phyloP scores from a whole-genome alignment of 2,113 vertebrate species.

The Vulpes lagopus region DNA sequence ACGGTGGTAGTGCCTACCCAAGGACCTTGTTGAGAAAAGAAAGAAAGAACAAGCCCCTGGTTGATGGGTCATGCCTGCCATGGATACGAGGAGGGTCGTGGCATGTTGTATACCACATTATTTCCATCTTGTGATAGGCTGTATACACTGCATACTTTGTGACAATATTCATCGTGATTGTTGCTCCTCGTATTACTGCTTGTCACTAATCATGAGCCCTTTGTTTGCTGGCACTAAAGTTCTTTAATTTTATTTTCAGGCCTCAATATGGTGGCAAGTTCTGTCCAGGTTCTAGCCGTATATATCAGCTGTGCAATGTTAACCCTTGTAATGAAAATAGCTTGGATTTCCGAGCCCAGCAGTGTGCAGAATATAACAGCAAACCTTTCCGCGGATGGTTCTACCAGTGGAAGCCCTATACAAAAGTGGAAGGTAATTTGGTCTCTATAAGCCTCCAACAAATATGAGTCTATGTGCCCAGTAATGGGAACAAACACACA shows the following conservation, averaged over 20 bases:
- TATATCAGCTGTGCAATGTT: conserved; percentile 94
- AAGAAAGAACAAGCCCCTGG: neutral
- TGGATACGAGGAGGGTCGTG: neutral
- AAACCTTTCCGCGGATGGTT: conserved; percentile 99
- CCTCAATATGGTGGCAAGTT: conserved; percentile 96
- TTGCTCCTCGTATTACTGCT: neutral
- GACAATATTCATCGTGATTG: neutral
- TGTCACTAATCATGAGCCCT: neutral
- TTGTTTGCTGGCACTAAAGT: neutral
- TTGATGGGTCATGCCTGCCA: neutral
- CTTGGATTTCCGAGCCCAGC: conserved; percentile 95
- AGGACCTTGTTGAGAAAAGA: neutral
- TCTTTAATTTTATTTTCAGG: conserved; percentile 83
- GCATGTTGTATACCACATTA: fast-evolving
- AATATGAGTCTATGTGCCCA: neutral
- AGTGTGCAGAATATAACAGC: conserved; percentile 98
- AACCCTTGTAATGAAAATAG: conserved; percentile 88
- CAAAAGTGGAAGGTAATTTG: conserved; percentile 95
- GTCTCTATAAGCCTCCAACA: neutral
- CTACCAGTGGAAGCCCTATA: conserved; percentile 99
- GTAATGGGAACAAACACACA: neutral
- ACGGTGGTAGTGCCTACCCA: neutral
- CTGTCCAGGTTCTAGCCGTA: conserved; percentile 92
- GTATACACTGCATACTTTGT: fast-evolving
- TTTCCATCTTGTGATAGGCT: neutral